Percentiles rank a stretch among this genome's conserved stretches.
phyloP scores from a whole-genome alignment of 2,797 vertebrate species.

The Scolopax rusticola region DNA sequence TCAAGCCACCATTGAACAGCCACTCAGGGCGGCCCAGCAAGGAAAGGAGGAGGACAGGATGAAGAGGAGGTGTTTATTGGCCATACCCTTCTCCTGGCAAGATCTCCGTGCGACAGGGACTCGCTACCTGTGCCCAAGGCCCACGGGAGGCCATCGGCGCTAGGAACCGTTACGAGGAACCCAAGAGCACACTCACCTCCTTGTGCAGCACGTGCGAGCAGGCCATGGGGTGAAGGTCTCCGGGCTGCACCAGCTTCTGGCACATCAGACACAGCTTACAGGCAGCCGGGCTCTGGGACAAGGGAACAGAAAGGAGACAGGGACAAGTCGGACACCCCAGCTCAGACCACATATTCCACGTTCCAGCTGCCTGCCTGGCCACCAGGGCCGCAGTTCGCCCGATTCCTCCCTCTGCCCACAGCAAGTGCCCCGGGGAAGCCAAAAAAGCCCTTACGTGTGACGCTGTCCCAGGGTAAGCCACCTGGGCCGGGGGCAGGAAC shows the following conservation, averaged over 20 bases:
- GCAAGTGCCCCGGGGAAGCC: not conserved
- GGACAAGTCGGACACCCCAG: not conserved
- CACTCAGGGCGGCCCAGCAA: not conserved
- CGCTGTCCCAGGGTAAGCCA: conserved; percentile 76
- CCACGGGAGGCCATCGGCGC: not conserved
- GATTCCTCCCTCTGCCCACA: not conserved
- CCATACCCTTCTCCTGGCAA: not conserved
- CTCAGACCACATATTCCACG: accelerated
- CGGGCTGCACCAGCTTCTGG: conserved; percentile 87
- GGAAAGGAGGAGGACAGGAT: not conserved
- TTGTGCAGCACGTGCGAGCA: conserved; percentile 90
- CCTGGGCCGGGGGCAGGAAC: conserved; percentile 78
- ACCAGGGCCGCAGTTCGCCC: not conserved
- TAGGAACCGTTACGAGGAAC: not conserved
- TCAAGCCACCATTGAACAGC: not conserved
- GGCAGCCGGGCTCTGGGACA: conserved; percentile 67
- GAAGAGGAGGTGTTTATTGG: not conserved
- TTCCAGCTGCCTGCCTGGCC: accelerated
- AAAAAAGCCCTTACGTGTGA: conserved; percentile 76
- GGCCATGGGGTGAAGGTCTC: conserved; percentile 86
- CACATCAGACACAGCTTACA: conserved; percentile 94
- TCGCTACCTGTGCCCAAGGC: accelerated
- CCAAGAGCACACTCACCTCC: conserved; percentile 78
- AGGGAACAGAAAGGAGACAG: not conserved
- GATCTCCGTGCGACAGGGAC: not conserved